A percentile compares a stretch with the other conserved stretches of the same genome.
These are phyloP conservation scores for Ochropleura plecta DNA, from an alignment of 2,888 invertebrate species.

Conservation along the genomic window DNA sequence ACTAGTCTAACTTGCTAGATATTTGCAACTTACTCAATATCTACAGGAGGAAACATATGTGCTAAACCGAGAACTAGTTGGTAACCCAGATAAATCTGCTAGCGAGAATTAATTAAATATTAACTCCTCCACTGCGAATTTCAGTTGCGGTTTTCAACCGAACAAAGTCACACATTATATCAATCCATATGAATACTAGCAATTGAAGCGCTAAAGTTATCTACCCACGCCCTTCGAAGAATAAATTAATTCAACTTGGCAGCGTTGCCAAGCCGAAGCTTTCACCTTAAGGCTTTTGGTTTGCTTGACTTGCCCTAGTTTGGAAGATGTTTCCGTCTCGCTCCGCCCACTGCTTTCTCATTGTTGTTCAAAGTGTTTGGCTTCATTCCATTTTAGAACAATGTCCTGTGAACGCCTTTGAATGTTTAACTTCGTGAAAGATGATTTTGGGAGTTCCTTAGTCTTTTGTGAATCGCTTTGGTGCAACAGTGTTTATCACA, in stretches of 20 bases:
- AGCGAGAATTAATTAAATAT: conserved; percentile 16
- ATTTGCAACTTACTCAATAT: not conserved
- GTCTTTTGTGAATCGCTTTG: conserved; percentile 20
- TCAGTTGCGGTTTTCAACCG: conserved; percentile 18
- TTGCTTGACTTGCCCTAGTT: conserved; percentile 32
- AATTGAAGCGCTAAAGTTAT: conserved; percentile 34
- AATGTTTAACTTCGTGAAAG: conserved; percentile 28
- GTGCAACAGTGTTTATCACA: conserved; percentile 13
- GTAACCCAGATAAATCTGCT: conserved; percentile 21
- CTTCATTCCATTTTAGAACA: conserved; percentile 48
- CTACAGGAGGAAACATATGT: not conserved
- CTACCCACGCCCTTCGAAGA: conserved; percentile 31
- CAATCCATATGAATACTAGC: conserved; percentile 28
- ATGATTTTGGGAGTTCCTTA: conserved; percentile 15
- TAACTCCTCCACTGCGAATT: conserved; percentile 21
- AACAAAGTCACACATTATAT: conserved; percentile 25
- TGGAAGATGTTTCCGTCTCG: conserved; percentile 28
- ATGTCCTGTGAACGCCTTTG: conserved; percentile 30
- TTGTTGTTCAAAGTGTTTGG: conserved; percentile 47
- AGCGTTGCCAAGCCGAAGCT: conserved; percentile 59
- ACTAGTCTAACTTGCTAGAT: not conserved
- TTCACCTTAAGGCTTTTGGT: conserved; percentile 44
- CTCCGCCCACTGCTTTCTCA: conserved; percentile 24
- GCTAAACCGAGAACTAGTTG: not conserved
- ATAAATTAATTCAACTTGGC: conserved; percentile 61